Percentiles rank a stretch among this genome's conserved stretches.
phyloP scores from a whole-genome alignment of 2,888 invertebrate species.

The Conomelus anceps region DNA sequence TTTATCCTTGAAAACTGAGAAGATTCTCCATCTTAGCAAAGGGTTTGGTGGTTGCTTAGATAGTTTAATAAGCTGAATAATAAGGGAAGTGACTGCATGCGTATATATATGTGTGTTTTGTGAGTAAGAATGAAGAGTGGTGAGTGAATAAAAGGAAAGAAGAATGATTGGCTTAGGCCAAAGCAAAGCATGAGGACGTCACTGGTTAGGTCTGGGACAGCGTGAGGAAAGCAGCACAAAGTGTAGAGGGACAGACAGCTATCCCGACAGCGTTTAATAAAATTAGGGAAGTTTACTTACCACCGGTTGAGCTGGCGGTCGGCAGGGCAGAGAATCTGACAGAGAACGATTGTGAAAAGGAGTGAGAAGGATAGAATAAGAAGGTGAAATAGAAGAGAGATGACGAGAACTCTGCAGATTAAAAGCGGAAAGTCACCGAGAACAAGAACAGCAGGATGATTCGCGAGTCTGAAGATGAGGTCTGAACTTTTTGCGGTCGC shows the following conservation, averaged over 20 bases:
- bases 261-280: constrained; percentile 1
- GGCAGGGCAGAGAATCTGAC: background rate
- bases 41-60: too few species aligned
- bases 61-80: background rate
- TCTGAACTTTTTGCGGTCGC: constrained; percentile 1
- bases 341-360: background rate
- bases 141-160: background rate
- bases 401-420: background rate
- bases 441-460: background rate
- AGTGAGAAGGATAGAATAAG: background rate
- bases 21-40: too few species aligned
- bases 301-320: background rate
- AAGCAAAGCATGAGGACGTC: background rate
- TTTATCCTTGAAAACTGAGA: too few species aligned
- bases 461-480: background rate
- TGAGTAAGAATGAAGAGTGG: background rate
- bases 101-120: background rate
- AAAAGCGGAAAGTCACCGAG: background rate
- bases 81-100: background rate
- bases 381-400: background rate
- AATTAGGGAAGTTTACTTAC: constrained; percentile 6
- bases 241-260: background rate
- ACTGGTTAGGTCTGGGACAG: background rate
- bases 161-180: background rate
- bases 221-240: background rate